Conservation (phyloP, 1,140 invertebrate species). For the Anoplolepis gracilipes region DNA sequence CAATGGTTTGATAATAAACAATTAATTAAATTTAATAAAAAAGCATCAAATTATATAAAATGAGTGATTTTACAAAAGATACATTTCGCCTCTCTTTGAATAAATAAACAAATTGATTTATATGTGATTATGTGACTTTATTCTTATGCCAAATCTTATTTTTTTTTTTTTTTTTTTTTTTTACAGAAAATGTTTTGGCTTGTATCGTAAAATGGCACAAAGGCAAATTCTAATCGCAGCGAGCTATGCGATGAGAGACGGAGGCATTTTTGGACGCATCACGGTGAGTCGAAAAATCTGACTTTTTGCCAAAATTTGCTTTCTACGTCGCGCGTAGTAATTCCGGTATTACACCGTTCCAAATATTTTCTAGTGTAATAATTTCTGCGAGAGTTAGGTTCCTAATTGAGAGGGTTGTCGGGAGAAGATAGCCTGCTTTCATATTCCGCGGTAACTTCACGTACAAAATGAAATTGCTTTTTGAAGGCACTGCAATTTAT, state of each 20-base stretch:
- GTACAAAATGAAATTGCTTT: conserved; percentile 62
- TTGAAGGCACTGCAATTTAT: conserved; percentile 60
- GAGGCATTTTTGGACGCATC: background rate
- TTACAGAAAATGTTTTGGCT: background rate
- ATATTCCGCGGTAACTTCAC: conserved; percentile 58
- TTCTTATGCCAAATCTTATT: background rate
- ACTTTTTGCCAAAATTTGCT: conserved; percentile 23
- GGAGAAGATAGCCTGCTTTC: conserved; percentile 56
- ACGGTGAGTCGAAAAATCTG: background rate
- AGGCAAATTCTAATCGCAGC: background rate
- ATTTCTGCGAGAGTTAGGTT: conserved; percentile 55
- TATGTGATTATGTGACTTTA: background rate
- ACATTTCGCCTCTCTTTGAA: background rate
- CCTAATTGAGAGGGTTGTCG: conserved; percentile 60
- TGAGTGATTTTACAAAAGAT: background rate
- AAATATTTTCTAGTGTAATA: conserved; percentile 54
- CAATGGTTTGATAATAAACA: background rate
- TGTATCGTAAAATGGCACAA: background rate
- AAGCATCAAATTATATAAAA: background rate
- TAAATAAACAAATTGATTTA: background rate
- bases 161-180: background rate
- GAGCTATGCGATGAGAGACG: background rate
- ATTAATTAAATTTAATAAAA: background rate
- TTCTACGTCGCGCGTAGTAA: background rate
- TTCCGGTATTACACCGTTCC: conserved; percentile 24